Evolutionary conservation across 2,113 vertebrate species (phyloP), one percentile per base, ranked within the genome.

Genomic region (Spilogale gracilis): DNA sequence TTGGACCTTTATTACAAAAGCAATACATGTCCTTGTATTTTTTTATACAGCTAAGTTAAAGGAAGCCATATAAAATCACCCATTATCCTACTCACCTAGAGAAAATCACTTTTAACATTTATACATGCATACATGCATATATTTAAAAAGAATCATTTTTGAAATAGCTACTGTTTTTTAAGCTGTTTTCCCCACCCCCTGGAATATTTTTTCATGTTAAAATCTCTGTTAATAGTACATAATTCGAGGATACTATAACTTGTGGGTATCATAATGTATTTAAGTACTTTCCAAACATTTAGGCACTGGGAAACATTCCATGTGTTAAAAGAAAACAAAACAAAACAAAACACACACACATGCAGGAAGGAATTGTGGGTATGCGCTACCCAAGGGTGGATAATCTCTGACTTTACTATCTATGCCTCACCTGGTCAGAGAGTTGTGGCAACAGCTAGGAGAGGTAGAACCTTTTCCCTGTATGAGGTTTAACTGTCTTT

Each of bases 41-140:
- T 91, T 88, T 79, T 17, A 63, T 23, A 61, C 50, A 4, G 21
- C 63, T 85, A 71, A 83, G 48, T 84, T 79, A 92, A 94, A 94
- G 73, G 13, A 97, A 85, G 74, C 78, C 76, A 82, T 76, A 38
- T 65, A 87, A 97, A 90, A 80, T 32, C 27, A 54, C 48, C 17
- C 1, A 45, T 85, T 52, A 60, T 67, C 56, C n/a, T 81, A 52
- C 54, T 10, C 27, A 69, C 58, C 43, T 67, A 95, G n/a, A 92
- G 32, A 74, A 21, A 80, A 63, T 45, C 17, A 60, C 32, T 61
- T 88, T 82, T 43, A 83, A n/a, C 38, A 58, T 58, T 78, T n/a
- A 90, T 58, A 69, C 6, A 78, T 30, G 78, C 27, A 30, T 25
- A 17, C 11, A 38, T 58, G 18, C 18, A 38, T 81, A 30, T 67